A percentile compares a stretch with the other conserved stretches of the same genome.
These are phyloP conservation scores for Epizoanthus scotinus DNA, from an alignment of 92 coral and sea anemone genomes.

Conservation along the genomic window DNA sequence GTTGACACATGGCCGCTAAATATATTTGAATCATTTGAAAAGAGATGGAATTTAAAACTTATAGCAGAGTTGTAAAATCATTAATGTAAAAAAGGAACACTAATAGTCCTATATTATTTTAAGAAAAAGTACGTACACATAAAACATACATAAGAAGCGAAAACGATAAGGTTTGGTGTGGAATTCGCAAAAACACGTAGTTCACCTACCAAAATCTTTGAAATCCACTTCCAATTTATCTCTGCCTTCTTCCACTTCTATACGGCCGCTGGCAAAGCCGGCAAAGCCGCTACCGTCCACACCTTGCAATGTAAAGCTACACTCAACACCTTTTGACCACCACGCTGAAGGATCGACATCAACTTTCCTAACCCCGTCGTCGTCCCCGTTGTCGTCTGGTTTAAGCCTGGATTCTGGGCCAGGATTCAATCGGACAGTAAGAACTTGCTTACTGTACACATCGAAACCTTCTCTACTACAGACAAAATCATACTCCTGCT, in stretches of 20 bases:
- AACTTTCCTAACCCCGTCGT: neutral
- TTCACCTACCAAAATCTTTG: neutral
- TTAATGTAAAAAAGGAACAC: too few relatives aligned
- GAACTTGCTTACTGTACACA: neutral
- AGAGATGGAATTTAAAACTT: too few relatives aligned
- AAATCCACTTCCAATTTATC: neutral
- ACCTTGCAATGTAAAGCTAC: neutral
- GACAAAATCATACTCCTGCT: neutral
- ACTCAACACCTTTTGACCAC: conserved; percentile 1
- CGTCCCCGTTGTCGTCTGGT: neutral
- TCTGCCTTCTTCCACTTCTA: neutral
- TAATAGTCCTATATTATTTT: too few relatives aligned
- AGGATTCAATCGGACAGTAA: neutral
- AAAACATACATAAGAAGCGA: too few relatives aligned
- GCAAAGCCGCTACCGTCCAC: neutral
- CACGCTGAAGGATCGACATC: neutral
- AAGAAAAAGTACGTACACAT: too few relatives aligned
- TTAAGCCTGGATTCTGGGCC: neutral
- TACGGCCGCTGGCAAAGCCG: neutral
- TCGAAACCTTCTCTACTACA: neutral
- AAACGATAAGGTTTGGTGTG: too few relatives aligned
- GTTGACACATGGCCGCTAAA: too few relatives aligned
- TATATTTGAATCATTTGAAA: too few relatives aligned
- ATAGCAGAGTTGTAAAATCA: too few relatives aligned
- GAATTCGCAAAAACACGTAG: too few relatives aligned